Percentiles rank a stretch among this genome's conserved stretches.
Evolutionary conservation across 1,140 invertebrate species (phyloP).

Genomic region (Chelonus insularis): DNA sequence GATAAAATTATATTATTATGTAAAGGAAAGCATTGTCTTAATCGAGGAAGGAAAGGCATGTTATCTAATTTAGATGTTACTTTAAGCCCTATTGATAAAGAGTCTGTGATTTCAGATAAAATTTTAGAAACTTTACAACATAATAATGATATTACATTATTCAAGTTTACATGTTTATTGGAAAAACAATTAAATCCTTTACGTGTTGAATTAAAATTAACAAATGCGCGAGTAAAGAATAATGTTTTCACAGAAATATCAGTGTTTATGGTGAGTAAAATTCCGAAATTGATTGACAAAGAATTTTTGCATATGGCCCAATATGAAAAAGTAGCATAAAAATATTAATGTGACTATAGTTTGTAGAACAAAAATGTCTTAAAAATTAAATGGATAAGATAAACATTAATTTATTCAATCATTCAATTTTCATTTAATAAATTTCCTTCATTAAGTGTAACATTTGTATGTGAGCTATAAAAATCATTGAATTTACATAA

Average conservation of each 20-base stretch:
- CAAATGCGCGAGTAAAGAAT: constrained; percentile 23
- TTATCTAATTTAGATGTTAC: constrained; percentile 24
- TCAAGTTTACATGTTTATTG: constrained; percentile 39
- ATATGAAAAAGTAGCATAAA: constrained; percentile 33
- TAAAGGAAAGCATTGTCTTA: constrained; percentile 37
- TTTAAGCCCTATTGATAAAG: constrained; percentile 39
- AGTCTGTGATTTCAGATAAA: constrained; percentile 41
- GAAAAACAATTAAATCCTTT: constrained; percentile 29
- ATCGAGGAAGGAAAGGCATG: constrained; percentile 37
- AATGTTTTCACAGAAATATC: constrained; percentile 32
- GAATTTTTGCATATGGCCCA: constrained; percentile 44
- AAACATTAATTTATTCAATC: no score
- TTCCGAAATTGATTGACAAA: constrained; percentile 34
- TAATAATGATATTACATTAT: constrained; percentile 17
- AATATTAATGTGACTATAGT: no score
- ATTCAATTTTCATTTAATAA: no score
- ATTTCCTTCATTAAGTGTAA: no score
- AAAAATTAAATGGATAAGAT: no score
- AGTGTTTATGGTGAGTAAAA: constrained; percentile 28
- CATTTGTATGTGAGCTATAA: no score
- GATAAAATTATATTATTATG: constrained; percentile 37
- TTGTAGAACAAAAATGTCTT: no score
- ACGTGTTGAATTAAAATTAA: constrained; percentile 30
- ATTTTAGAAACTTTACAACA: constrained; percentile 26
- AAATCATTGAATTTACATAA: no score